These are phyloP conservation scores for Patella vulgata DNA, from an alignment of 1,140 invertebrate species.

Conservation along the genomic window DNA sequence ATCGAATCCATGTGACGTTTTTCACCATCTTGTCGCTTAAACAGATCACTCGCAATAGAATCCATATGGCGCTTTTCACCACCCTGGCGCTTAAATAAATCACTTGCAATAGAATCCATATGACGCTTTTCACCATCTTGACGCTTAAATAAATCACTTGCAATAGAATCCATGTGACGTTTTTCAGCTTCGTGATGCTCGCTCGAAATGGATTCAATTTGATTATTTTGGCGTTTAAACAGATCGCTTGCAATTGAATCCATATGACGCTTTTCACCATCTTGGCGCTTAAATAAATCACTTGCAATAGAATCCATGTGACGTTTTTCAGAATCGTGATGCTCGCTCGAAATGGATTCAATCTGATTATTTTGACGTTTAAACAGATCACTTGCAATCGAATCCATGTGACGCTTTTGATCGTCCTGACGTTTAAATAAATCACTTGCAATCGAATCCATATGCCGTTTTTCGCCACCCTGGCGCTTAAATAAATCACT, in stretches of 20 bases:
- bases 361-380: constrained; percentile 2
- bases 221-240: not conserved
- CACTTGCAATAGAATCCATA: constrained; percentile 20
- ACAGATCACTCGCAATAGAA: not conserved
- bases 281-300: not conserved
- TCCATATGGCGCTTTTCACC: not conserved
- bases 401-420: constrained; percentile 18
- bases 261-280: constrained; percentile 1
- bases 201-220: too few species aligned
- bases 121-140: constrained; percentile 4
- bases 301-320: constrained; percentile 5
- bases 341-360: too few species aligned
- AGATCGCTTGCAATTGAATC: constrained; percentile 19
- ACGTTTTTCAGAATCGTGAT: not conserved
- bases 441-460: constrained; percentile 3
- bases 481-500: constrained; percentile 12
- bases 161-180: constrained; percentile 5
- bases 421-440: not conserved
- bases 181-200: too few species aligned
- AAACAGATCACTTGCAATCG: constrained; percentile 13
- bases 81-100: constrained; percentile 5
- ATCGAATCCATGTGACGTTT: constrained; percentile 6
- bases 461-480: not conserved
- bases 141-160: not conserved
- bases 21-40: not conserved